These are phyloP conservation scores for Unio pictorum DNA, from an alignment of 2,888 invertebrate species.

Conservation along the genomic window DNA sequence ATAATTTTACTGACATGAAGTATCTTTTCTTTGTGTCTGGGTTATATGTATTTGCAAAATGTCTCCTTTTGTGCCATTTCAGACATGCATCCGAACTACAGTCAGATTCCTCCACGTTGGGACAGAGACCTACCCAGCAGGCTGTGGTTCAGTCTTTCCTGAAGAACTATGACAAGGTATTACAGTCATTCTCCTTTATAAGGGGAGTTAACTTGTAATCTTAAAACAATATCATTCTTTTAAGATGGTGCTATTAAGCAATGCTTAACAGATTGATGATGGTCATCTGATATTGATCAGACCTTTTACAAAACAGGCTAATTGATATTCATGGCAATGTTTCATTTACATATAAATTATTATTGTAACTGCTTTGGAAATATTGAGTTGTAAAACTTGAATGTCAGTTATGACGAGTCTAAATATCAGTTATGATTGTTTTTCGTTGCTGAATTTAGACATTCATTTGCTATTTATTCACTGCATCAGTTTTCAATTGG, in stretches of 20 bases:
- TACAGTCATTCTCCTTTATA: background rate
- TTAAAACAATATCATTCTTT: too few species aligned
- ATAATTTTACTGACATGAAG: too few species aligned
- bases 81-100: slow-evolving; percentile 65
- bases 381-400: background rate
- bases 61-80: slow-evolving; percentile 7
- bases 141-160: slow-evolving; percentile 71
- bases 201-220: too few species aligned
- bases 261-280: too few species aligned
- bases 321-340: too few species aligned
- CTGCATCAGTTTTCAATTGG: background rate
- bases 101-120: slow-evolving; percentile 58
- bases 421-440: background rate
- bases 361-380: too few species aligned
- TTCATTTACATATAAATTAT: too few species aligned
- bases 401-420: background rate
- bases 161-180: slow-evolving; percentile 70
- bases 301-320: too few species aligned
- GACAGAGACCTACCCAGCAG: slow-evolving; percentile 66
- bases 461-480: background rate
- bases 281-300: too few species aligned
- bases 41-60: background rate
- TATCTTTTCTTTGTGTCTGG: too few species aligned
- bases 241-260: too few species aligned
- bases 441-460: background rate